phyloP scores from a whole-genome alignment of 2,888 invertebrate genomes.

The Choreutis nemorana region DNA sequence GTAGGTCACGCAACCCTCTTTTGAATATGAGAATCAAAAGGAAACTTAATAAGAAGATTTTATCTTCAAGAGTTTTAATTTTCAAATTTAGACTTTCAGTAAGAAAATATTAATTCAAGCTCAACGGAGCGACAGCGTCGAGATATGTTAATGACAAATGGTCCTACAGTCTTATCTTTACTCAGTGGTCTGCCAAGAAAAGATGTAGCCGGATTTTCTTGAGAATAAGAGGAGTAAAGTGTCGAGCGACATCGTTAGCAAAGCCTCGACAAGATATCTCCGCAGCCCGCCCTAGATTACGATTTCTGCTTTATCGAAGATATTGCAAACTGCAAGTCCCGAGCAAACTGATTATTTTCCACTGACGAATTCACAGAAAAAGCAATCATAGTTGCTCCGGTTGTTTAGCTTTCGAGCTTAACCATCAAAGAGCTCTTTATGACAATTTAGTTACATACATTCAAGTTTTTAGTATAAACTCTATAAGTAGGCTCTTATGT shows the following conservation, averaged over 20 bases:
- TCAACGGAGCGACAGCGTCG: constrained; percentile 20
- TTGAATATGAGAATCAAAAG: constrained; percentile 1
- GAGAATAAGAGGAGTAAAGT: constrained; percentile 33
- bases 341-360: constrained; percentile 13
- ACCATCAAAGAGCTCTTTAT: too few relatives aligned
- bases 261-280: constrained; percentile 34
- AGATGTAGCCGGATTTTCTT: constrained; percentile 34
- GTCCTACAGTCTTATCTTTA: constrained; percentile 32
- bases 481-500: too few relatives aligned
- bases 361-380: too few relatives aligned
- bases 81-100: background rate
- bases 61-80: constrained; percentile 15
- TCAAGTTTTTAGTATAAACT: too few relatives aligned
- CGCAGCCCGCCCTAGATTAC: constrained; percentile 25
- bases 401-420: too few relatives aligned
- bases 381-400: too few relatives aligned
- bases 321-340: constrained; percentile 18
- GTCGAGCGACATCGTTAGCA: constrained; percentile 35
- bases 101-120: constrained; percentile 20
- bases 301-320: constrained; percentile 22
- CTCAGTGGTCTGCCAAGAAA: constrained; percentile 30
- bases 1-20: constrained; percentile 25
- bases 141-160: constrained; percentile 48
- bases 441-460: too few relatives aligned
- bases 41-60: constrained; percentile 25